Percentiles rank a stretch among this genome's conserved stretches.
Conservation (phyloP, 2,888 invertebrate genomes). For the Drosophila koepferae region DNA sequence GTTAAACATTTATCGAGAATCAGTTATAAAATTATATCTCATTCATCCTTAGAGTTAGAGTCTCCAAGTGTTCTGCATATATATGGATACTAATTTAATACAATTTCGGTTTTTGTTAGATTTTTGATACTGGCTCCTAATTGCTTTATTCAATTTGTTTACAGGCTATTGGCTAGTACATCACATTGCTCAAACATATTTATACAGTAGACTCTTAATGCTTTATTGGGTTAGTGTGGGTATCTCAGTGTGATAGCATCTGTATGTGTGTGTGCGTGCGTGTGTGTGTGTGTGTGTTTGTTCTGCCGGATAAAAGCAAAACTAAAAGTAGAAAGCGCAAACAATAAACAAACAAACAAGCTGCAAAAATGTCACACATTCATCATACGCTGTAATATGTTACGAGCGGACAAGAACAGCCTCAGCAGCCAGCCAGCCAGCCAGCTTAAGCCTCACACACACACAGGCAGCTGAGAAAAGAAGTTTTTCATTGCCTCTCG, state of each 20-base stretch:
- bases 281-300: conserved; percentile 5
- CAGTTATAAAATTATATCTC: too few species aligned
- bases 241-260: too few species aligned
- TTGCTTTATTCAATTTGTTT: too few species aligned
- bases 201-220: conserved; percentile 4
- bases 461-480: background rate
- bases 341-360: conserved; percentile 69
- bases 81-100: too few species aligned
- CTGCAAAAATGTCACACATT: conserved; percentile 74
- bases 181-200: background rate
- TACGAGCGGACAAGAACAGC: conserved; percentile 1
- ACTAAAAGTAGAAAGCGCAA: conserved; percentile 45
- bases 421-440: conserved; percentile 5
- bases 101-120: too few species aligned
- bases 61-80: too few species aligned
- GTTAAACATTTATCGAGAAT: too few species aligned
- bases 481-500: conserved; percentile 10
- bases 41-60: too few species aligned
- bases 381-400: conserved; percentile 60
- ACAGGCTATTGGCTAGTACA: background rate
- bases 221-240: background rate
- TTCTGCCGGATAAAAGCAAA: conserved; percentile 11
- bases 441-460: background rate
- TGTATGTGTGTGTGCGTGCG: background rate
- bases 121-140: too few species aligned